phyloP scores from a whole-genome alignment of 2,888 invertebrate species.

The Eupithecia vulgata region DNA sequence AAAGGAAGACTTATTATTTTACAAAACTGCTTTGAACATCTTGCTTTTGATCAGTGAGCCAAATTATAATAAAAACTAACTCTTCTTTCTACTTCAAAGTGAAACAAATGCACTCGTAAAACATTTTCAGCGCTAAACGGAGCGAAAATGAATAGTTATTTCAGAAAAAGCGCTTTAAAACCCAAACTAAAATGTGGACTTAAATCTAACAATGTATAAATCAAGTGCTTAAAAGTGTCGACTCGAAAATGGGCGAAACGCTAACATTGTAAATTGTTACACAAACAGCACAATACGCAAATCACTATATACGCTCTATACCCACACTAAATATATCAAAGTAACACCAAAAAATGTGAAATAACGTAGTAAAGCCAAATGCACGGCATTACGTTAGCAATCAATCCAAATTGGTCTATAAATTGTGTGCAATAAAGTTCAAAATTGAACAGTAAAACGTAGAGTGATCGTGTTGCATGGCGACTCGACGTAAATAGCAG shows the following conservation, averaged over 20 bases:
- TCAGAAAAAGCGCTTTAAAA: conserved; percentile 22
- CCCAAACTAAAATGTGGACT: conserved; percentile 26
- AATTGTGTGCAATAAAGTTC: conserved; percentile 58
- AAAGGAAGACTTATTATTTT: background rate
- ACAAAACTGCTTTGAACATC: background rate
- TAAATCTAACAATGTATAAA: conserved; percentile 30
- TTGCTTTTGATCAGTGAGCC: background rate
- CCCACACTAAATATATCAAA: conserved; percentile 32
- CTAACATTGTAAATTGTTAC: conserved; percentile 27
- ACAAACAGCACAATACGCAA: conserved; percentile 29
- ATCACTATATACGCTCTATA: conserved; percentile 15
- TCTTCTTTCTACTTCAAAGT: background rate
- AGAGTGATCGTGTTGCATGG: conserved; percentile 44
- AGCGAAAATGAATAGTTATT: conserved; percentile 19
- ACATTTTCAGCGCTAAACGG: background rate
- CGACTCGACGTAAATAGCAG: conserved; percentile 48
- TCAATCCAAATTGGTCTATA: conserved; percentile 58
- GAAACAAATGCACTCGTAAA: background rate
- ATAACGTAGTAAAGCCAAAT: conserved; percentile 48
- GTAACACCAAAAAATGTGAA: conserved; percentile 39
- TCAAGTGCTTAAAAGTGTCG: conserved; percentile 33
- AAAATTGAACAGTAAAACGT: conserved; percentile 65
- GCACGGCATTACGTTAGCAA: conserved; percentile 57
- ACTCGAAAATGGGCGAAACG: conserved; percentile 29
- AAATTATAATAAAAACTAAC: background rate